phyloP scores from a whole-genome alignment of 2,888 invertebrate genomes.

The Oegoconia quadripuncta region DNA sequence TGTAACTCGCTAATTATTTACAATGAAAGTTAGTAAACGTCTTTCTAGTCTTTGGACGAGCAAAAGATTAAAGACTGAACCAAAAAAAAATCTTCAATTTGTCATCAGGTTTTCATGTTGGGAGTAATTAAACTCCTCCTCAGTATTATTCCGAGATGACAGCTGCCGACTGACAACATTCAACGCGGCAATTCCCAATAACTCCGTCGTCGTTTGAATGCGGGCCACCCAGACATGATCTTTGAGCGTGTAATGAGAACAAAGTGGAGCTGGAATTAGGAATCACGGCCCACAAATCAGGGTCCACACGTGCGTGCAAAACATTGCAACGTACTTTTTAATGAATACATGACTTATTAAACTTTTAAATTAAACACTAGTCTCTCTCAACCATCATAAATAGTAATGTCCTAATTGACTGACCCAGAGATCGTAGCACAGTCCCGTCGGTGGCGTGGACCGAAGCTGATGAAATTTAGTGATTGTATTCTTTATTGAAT shows the following conservation, averaged over 20 bases:
- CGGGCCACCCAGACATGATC: conserved; percentile 26
- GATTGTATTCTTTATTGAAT: too few species aligned
- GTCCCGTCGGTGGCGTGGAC: too few species aligned
- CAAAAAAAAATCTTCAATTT: conserved; percentile 1
- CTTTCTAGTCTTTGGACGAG: too few species aligned
- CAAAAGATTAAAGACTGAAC: background rate
- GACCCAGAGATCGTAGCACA: too few species aligned
- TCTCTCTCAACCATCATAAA: too few species aligned
- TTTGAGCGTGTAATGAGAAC: conserved; percentile 21
- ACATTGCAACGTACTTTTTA: background rate
- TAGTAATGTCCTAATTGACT: too few species aligned
- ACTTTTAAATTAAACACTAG: too few species aligned
- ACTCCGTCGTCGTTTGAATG: conserved; percentile 37
- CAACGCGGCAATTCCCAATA: conserved; percentile 44
- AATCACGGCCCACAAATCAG: conserved; percentile 5
- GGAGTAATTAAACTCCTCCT: conserved; percentile 14
- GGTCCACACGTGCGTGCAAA: conserved; percentile 2
- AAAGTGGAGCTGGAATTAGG: conserved; percentile 16
- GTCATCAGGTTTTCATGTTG: conserved; percentile 14
- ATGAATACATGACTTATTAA: background rate
- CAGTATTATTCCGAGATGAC: conserved; percentile 29
- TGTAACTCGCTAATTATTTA: too few species aligned
- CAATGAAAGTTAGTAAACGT: too few species aligned
- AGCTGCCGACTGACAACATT: conserved; percentile 32
- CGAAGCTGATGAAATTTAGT: too few species aligned